Evolutionary conservation across 2,797 vertebrate genomes (phyloP).

Genomic region (Potorous gilbertii): DNA sequence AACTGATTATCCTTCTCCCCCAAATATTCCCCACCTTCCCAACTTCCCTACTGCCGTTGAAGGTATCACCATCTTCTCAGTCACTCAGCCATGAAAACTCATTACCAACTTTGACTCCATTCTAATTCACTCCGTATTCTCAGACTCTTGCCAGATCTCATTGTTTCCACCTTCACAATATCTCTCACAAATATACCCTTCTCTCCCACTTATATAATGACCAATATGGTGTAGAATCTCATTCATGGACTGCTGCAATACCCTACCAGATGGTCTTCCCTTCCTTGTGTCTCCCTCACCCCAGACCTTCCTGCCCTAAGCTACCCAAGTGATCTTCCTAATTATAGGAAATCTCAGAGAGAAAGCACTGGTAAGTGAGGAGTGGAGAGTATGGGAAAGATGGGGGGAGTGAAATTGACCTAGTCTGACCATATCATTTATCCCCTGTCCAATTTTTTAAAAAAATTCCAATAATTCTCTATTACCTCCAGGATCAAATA

Average conservation of each 20-base stretch:
- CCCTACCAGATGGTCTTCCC: neutral
- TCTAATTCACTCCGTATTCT: neutral
- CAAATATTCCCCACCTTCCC: neutral
- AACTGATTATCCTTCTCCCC: neutral
- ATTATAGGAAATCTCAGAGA: too few species aligned
- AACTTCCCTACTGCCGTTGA: neutral
- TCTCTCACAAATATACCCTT: neutral
- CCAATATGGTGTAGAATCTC: neutral
- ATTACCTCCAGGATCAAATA: neutral
- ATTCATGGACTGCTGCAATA: neutral
- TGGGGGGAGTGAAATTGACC: too few species aligned
- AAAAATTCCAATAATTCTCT: neutral
- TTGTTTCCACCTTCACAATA: neutral
- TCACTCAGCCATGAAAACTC: neutral
- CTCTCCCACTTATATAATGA: neutral
- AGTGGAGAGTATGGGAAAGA: too few species aligned
- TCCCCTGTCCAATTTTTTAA: neutral
- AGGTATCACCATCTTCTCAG: neutral
- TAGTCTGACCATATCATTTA: neutral
- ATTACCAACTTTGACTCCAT: neutral
- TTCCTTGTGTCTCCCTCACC: neutral
- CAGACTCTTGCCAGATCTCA: neutral
- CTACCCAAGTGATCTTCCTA: neutral
- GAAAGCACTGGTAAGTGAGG: too few species aligned
- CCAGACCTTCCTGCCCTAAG: neutral